These are phyloP conservation scores for Echinarachnius parma DNA, from an alignment of 53 echinoderm and acorn worm species.

Conservation along the genomic window DNA sequence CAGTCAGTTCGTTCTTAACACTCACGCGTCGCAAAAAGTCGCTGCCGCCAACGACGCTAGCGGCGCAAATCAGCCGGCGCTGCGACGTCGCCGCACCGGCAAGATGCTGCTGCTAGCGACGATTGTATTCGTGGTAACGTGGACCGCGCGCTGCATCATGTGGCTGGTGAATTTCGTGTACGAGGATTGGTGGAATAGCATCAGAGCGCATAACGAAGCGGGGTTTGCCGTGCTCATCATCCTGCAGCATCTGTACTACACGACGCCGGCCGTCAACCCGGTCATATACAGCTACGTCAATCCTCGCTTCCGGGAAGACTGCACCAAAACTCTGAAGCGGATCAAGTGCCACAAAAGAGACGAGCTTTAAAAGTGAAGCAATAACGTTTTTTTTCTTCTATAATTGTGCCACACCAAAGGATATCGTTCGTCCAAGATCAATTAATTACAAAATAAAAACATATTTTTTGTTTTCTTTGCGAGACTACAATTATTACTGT, in stretches of 20 bases:
- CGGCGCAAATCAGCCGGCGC: constrained; percentile 15
- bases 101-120: constrained; percentile 76
- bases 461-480: too few species aligned
- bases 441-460: too few species aligned
- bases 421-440: too few species aligned
- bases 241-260: constrained; percentile 73
- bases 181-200: constrained; percentile 34
- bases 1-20: too few species aligned
- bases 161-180: constrained; percentile 51
- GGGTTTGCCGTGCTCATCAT: constrained; percentile 57
- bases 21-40: too few species aligned
- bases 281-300: constrained; percentile 76
- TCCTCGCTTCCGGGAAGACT: constrained; percentile 61
- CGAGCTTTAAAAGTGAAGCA: too few species aligned
- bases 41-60: neutral
- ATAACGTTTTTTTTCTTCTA: too few species aligned
- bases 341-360: constrained; percentile 21
- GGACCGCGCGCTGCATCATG: constrained; percentile 80
- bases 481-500: too few species aligned
- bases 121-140: constrained; percentile 68
- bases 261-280: constrained; percentile 71
- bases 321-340: constrained; percentile 32
- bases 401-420: too few species aligned
- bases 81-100: constrained; percentile 57
- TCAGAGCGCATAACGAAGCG: constrained; percentile 22